phyloP scores from a whole-genome alignment of 2,113 vertebrate species.

The Oncorhynchus mykiss region DNA sequence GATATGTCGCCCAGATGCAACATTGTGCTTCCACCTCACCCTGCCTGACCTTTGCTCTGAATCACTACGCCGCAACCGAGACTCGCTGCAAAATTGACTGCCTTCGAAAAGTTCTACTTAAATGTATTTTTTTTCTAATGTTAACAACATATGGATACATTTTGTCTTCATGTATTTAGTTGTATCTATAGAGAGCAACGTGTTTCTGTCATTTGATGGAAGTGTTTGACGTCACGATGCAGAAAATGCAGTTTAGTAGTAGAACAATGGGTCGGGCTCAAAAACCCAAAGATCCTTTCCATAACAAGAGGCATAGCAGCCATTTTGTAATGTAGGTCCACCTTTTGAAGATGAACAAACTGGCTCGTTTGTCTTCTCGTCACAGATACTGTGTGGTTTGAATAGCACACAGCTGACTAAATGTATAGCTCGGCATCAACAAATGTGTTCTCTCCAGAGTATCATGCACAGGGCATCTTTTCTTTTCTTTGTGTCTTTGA shows the following conservation, averaged over 20 bases:
- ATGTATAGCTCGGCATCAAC: not conserved
- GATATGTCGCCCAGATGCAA: conserved; percentile 38
- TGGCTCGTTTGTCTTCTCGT: too few relatives aligned
- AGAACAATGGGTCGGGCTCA: too few relatives aligned
- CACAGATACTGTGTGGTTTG: too few relatives aligned
- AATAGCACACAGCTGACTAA: not conserved
- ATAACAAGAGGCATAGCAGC: too few relatives aligned
- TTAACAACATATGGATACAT: not conserved
- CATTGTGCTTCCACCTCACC: conserved; percentile 6
- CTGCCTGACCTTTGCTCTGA: conserved; percentile 45
- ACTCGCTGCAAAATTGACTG: not conserved
- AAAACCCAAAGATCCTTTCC: too few relatives aligned
- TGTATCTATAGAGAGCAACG: too few relatives aligned
- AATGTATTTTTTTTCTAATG: not conserved
- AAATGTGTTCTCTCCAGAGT: not conserved
- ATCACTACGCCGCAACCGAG: conserved; percentile 7
- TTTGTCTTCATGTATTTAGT: too few relatives aligned
- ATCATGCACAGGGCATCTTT: not conserved
- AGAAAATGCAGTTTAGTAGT: too few relatives aligned
- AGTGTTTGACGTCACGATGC: too few relatives aligned
- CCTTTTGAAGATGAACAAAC: too few relatives aligned
- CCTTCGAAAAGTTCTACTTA: not conserved
- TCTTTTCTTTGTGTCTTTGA: conserved; percentile 16
- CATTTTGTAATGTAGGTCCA: too few relatives aligned
- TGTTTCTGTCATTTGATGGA: too few relatives aligned